These are phyloP conservation scores for Colistium nudipinnis DNA, from an alignment of 2,113 vertebrate genomes.

Conservation along the genomic window DNA sequence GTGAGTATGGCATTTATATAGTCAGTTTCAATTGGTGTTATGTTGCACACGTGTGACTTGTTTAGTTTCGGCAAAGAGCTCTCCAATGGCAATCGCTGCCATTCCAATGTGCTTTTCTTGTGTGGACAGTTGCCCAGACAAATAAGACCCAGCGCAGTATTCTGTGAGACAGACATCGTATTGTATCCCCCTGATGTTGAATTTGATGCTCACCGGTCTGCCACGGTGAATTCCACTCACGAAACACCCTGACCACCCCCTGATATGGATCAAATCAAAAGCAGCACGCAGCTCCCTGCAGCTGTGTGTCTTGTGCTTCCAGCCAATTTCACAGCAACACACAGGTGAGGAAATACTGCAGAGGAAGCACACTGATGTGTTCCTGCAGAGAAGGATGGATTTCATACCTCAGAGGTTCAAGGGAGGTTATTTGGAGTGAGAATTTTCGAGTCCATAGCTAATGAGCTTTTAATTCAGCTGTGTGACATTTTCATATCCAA, in stretches of 20 bases:
- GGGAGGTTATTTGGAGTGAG: conserved; percentile 29
- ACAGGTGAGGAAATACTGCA: conserved; percentile 40
- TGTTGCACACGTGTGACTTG: no score
- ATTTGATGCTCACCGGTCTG: neutral
- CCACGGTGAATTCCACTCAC: neutral
- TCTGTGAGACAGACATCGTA: conserved; percentile 24
- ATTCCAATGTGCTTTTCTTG: no score
- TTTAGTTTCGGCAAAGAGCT: no score
- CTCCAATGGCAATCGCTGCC: no score
- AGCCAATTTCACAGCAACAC: conserved; percentile 48
- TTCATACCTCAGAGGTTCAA: neutral
- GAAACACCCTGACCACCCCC: conserved; percentile 42
- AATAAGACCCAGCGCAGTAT: conserved; percentile 5
- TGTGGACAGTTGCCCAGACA: neutral
- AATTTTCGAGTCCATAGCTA: conserved; percentile 24
- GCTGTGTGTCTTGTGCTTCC: conserved; percentile 41
- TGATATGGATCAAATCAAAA: conserved; percentile 44
- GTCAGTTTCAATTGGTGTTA: no score
- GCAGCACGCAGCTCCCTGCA: conserved; percentile 15
- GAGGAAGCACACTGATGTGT: conserved; percentile 15
- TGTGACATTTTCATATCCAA: conserved; percentile 36
- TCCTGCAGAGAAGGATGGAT: neutral
- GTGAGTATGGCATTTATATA: no score
- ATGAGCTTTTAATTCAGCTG: conserved; percentile 53
- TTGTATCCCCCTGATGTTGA: conserved; percentile 17